Evolutionary conservation across 2,888 invertebrate species (phyloP).

Genomic region (Cordilura impudica): DNA sequence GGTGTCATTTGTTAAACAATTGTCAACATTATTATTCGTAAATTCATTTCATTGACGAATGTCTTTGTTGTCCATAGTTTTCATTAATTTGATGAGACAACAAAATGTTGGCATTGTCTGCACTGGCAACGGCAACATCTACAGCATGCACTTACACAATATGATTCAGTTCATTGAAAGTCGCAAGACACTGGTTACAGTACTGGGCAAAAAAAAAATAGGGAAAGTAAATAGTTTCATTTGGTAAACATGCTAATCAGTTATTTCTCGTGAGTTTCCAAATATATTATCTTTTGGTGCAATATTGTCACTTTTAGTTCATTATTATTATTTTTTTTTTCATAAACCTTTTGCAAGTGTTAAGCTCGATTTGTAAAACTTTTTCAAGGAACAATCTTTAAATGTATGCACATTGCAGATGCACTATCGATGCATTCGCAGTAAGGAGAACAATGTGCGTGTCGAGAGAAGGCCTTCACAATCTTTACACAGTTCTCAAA

Average conservation of each 20-base stretch:
- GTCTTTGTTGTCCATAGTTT: constrained; percentile 17
- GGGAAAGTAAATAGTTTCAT: no score
- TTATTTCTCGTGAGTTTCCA: no score
- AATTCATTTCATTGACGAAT: neutral
- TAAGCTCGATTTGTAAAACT: no score
- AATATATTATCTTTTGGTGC: no score
- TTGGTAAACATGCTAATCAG: no score
- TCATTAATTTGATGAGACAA: constrained; percentile 33
- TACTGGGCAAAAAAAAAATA: no score
- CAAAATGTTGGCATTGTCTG: constrained; percentile 22
- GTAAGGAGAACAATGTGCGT: constrained; percentile 48
- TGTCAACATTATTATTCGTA: constrained; percentile 8
- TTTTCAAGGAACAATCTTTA: neutral
- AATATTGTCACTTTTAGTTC: no score
- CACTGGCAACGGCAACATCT: neutral
- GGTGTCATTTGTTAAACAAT: constrained; percentile 27
- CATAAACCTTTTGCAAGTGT: no score
- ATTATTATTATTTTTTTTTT: no score
- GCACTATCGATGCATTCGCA: constrained; percentile 56
- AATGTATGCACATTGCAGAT: constrained; percentile 36
- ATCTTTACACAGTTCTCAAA: constrained; percentile 6
- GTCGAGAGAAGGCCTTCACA: constrained; percentile 44
- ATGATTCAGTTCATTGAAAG: neutral
- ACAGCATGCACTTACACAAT: neutral
- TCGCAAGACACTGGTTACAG: no score